A percentile compares a stretch with the other conserved stretches of the same genome.
phyloP scores from a whole-genome alignment of 37 sponge, comb jelly and placozoan species.

The Ephydatia muelleri region DNA sequence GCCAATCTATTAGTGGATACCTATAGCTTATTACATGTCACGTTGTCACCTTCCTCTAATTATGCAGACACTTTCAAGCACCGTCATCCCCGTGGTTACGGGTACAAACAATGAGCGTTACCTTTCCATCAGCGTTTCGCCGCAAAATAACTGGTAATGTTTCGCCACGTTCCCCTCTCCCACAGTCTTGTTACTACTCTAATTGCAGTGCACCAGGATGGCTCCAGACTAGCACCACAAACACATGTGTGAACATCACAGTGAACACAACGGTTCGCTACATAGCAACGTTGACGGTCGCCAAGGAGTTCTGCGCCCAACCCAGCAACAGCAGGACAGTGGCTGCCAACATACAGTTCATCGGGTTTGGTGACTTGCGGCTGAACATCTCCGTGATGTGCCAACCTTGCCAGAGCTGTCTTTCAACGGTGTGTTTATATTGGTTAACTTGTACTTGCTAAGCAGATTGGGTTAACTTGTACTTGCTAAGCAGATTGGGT shows the following conservation, averaged over 20 bases:
- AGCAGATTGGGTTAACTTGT: no score
- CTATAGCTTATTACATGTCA: no score
- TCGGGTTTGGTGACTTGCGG: constrained; percentile 72
- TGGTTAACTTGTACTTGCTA: constrained; percentile 12
- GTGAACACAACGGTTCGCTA: constrained; percentile 37
- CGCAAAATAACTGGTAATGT: constrained; percentile 22
- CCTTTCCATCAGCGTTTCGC: neutral
- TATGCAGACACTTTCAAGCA: no score
- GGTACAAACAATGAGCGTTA: neutral
- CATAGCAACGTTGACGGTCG: constrained; percentile 15
- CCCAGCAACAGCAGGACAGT: neutral
- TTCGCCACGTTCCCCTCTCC: neutral
- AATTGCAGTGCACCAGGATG: constrained; percentile 33
- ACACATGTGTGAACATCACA: constrained; percentile 31
- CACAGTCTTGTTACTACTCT: neutral
- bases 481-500: no score
- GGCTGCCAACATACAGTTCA: constrained; percentile 40
- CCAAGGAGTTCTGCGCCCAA: constrained; percentile 33
- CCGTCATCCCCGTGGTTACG: neutral
- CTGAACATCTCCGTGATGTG: constrained; percentile 49
- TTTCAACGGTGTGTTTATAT: constrained; percentile 11
- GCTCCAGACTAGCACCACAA: constrained; percentile 4
- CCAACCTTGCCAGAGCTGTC: constrained; percentile 12
- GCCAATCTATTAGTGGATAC: no score
- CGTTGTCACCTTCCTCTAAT: no score